phyloP scores from a whole-genome alignment of 2,113 vertebrate genomes.

The Syngnathus floridae region DNA sequence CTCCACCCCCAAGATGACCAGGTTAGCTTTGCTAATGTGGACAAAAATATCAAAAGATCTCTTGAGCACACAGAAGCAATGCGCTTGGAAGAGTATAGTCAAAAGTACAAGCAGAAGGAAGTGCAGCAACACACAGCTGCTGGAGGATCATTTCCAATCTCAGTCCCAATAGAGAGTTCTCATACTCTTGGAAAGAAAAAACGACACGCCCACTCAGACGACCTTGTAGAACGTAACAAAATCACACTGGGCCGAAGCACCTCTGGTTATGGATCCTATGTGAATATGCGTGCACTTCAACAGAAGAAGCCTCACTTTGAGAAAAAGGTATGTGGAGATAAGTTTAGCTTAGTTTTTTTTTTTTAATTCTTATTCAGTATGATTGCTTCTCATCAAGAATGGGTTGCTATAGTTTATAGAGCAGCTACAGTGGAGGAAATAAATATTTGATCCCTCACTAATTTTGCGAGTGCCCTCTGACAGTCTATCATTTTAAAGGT shows the following conservation, averaged over 20 bases:
- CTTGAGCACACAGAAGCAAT: constrained; percentile 2
- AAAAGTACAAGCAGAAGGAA: constrained; percentile 11
- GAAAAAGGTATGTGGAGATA: constrained; percentile 65
- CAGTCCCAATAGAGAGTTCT: background rate
- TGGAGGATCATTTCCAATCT: background rate
- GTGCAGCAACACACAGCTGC: background rate
- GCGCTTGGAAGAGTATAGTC: background rate
- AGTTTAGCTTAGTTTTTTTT: no score
- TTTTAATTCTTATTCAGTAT: background rate
- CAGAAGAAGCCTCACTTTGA: constrained; percentile 29
- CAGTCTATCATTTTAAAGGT: no score
- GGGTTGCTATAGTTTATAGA: background rate
- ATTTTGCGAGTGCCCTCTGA: no score
- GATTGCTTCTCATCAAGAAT: background rate
- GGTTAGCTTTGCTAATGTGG: background rate
- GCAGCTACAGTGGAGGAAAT: no score
- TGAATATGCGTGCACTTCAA: constrained; percentile 66
- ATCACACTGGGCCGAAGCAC: constrained; percentile 72
- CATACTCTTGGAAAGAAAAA: constrained; percentile 21
- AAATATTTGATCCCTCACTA: no score
- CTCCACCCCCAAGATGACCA: constrained; percentile 31
- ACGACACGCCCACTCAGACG: constrained; percentile 40
- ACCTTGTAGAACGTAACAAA: constrained; percentile 82
- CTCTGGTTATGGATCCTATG: constrained; percentile 71
- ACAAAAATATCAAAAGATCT: constrained; percentile 1